Evolutionary conservation across 1,140 invertebrate genomes (phyloP), one percentile per base, ranked within the genome.

Genomic region (Eupristina koningsbergeri): DNA sequence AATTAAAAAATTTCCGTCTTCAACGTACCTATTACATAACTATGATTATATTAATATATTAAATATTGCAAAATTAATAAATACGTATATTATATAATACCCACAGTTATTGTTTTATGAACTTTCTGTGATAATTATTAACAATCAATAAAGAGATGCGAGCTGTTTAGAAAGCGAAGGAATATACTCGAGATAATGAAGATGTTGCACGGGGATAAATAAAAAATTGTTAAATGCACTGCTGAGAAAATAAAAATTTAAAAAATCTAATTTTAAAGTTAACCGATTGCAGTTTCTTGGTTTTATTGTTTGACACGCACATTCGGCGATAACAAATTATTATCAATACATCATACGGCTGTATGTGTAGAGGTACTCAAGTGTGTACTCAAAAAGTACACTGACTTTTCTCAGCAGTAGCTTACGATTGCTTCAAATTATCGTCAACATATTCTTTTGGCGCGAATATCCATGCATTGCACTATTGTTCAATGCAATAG

Each of bases 41-140:
- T 81, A 50, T n/a, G 34, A 34, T 39, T 75, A 67, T 26, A 76
- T 71, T 34, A 79, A 61, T n/a, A 63, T 63, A 77, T 17, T 39
- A 61, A 11, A 39, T 58, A 83, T 50, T 41, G 61, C 58, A 53
- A 58, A 36, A 69, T n/a, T 17, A 53, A 86, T 26, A 45, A n/a
- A 50, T 34, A 81, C 67, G 34, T 75, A 34, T 61, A 80, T 81
- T 41, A 79, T 77, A 84, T 80, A 76, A 83, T 85, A 86, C 88
- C 89, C 89, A 90, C 89, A 86, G 86, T 87, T 88, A 90, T 91
- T 92, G 88, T 90, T 92, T 92, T 91, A 91, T 86, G 88, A 92
- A 91, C 91, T 92, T 92, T 92, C 92, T 92, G 92, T 92, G 92
- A 92, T 92, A 92, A 92, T 92, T 92, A 92, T 92, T 92, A 92